Evolutionary conservation across 2,888 invertebrate species (phyloP).

Genomic region (Punctoribates punctum): DNA sequence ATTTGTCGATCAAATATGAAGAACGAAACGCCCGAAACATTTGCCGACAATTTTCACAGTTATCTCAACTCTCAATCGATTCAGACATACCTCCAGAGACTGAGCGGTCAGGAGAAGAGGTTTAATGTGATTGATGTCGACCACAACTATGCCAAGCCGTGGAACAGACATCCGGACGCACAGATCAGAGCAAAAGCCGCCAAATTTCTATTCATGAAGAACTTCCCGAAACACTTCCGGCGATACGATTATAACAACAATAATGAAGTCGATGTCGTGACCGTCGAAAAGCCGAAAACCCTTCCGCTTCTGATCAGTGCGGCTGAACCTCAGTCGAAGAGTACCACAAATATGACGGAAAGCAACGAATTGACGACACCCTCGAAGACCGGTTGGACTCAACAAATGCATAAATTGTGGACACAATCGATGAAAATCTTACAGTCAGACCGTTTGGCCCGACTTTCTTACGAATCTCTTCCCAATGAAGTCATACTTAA

Average conservation of each 20-base stretch:
- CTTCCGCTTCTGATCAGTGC: conserved; percentile 60
- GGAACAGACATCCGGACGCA: conserved; percentile 65
- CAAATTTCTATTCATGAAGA: conserved; percentile 53
- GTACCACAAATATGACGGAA: background rate
- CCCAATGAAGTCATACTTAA: conserved; percentile 67
- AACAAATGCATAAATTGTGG: conserved; percentile 64
- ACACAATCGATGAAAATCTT: conserved; percentile 64
- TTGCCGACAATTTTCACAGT: background rate
- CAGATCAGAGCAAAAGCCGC: conserved; percentile 59
- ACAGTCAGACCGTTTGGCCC: conserved; percentile 60
- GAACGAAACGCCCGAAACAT: background rate
- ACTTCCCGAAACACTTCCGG: conserved; percentile 43
- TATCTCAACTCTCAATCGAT: conserved; percentile 2
- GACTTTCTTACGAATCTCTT: conserved; percentile 62
- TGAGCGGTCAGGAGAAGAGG: conserved; percentile 46
- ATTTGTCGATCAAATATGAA: background rate
- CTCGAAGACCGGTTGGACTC: conserved; percentile 62
- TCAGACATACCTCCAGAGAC: conserved; percentile 44
- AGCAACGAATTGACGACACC: conserved; percentile 37
- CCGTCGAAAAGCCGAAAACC: conserved; percentile 52
- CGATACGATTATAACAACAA: conserved; percentile 15
- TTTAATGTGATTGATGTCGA: conserved; percentile 59
- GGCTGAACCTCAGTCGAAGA: background rate
- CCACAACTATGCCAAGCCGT: conserved; percentile 69
- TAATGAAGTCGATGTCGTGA: conserved; percentile 46